These are phyloP conservation scores for Proctacanthus coquilletti DNA, from an alignment of 1,140 invertebrate genomes.

Conservation along the genomic window DNA sequence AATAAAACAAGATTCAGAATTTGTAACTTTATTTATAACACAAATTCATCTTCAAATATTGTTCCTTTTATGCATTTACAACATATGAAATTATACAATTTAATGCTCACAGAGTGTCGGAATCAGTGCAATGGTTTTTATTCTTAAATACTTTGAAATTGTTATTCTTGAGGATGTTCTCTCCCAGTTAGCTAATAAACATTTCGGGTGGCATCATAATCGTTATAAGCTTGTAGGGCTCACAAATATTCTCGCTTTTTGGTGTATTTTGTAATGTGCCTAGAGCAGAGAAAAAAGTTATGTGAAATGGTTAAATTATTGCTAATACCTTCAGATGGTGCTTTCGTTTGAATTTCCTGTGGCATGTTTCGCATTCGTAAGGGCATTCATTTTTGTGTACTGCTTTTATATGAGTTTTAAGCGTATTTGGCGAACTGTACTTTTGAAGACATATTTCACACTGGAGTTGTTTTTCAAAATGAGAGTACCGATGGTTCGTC, in stretches of 20 bases:
- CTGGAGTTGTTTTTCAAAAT: slow-evolving; percentile 6
- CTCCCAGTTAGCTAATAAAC: no score
- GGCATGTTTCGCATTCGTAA: slow-evolving; percentile 7
- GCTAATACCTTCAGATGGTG: slow-evolving; percentile 8
- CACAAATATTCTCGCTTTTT: slow-evolving; percentile 3
- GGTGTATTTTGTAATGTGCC: slow-evolving; percentile 7
- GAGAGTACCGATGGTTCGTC: slow-evolving; percentile 6
- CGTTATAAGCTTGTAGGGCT: background rate
- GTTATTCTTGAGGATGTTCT: no score
- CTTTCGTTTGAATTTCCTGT: slow-evolving; percentile 8
- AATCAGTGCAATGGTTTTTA: background rate
- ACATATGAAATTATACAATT: background rate
- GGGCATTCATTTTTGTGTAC: slow-evolving; percentile 5
- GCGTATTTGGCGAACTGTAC: slow-evolving; percentile 6
- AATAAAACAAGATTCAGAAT: no score
- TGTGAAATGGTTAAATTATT: background rate
- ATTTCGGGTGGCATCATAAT: no score
- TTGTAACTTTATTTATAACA: background rate
- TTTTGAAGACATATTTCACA: slow-evolving; percentile 8
- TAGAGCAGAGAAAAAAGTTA: slow-evolving; percentile 3
- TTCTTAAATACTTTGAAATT: background rate
- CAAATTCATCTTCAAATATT: background rate
- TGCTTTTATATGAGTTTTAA: slow-evolving; percentile 4
- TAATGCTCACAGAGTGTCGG: background rate
- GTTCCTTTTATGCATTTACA: background rate